phyloP scores from a whole-genome alignment of 2,888 invertebrate species.

The Myopa testacea region DNA sequence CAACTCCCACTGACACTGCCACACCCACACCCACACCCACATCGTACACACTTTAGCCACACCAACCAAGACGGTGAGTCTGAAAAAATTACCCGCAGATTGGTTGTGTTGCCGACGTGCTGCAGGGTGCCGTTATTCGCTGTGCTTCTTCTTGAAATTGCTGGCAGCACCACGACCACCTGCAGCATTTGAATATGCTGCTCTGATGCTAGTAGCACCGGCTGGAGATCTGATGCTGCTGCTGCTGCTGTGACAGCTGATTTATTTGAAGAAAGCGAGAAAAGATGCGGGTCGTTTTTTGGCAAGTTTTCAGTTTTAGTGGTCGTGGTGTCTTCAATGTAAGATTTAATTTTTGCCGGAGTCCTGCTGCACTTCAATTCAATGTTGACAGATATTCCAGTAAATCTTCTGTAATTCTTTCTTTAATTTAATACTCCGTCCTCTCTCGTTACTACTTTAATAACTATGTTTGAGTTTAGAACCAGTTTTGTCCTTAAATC shows the following conservation, averaged over 20 bases:
- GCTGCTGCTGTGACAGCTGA: not conserved
- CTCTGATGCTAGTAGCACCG: not conserved
- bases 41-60: not conserved
- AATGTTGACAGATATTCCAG: no score
- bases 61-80: not conserved
- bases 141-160: not conserved
- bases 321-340: not conserved
- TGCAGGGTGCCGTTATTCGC: not conserved
- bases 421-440: no score
- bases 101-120: not conserved
- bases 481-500: no score
- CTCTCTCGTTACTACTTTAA: no score
- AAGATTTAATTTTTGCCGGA: not conserved
- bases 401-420: no score
- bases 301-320: not conserved
- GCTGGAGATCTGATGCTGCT: not conserved
- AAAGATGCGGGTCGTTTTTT: no score
- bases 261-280: not conserved
- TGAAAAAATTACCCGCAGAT: not conserved
- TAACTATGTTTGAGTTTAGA: no score
- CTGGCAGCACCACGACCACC: not conserved
- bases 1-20: no score
- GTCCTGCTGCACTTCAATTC: not conserved
- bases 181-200: not conserved
- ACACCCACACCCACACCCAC: not conserved